phyloP scores from a whole-genome alignment of 2,888 invertebrate genomes.

The Philereme vetulata region DNA sequence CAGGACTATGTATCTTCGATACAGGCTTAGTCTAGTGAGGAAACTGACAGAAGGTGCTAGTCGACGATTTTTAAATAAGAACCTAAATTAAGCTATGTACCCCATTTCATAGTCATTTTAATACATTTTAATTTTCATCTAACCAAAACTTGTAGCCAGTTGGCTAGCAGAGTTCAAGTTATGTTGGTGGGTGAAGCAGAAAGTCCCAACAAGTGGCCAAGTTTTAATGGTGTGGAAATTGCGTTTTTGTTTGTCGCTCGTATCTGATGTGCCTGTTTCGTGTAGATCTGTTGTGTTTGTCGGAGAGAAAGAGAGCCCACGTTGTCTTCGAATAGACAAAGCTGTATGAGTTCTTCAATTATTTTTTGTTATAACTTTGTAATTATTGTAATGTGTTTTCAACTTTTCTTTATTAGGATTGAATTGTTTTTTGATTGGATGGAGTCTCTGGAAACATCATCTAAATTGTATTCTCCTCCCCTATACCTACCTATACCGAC shows the following conservation, averaged over 20 bases:
- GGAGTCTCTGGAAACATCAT: not conserved
- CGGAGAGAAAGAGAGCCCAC: not conserved
- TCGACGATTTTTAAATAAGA: too few species aligned
- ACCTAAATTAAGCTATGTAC: too few species aligned
- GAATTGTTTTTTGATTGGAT: slow-evolving; percentile 11
- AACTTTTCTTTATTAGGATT: slow-evolving; percentile 11
- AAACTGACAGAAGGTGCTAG: too few species aligned
- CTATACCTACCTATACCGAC: not conserved
- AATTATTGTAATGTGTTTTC: slow-evolving; percentile 18
- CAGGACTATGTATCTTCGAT: too few species aligned
- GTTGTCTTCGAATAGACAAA: slow-evolving; percentile 7
- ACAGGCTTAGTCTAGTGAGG: too few species aligned
- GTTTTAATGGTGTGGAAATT: slow-evolving; percentile 74
- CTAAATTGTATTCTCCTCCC: not conserved
- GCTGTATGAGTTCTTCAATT: slow-evolving; percentile 5
- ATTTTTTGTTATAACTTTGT: slow-evolving; percentile 16
- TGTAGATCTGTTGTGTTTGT: slow-evolving; percentile 54
- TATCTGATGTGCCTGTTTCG: slow-evolving; percentile 60
- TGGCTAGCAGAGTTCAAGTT: slow-evolving; percentile 16
- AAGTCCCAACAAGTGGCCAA: slow-evolving; percentile 63
- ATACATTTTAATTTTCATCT: too few species aligned
- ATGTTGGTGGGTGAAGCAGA: slow-evolving; percentile 38
- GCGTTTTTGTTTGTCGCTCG: slow-evolving; percentile 67
- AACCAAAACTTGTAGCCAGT: not conserved
- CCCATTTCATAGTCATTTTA: too few species aligned